Evolutionary conservation across 2,113 vertebrate genomes (phyloP), one percentile per base, ranked within the genome.

Genomic region (Gallinago paraguaiae): DNA sequence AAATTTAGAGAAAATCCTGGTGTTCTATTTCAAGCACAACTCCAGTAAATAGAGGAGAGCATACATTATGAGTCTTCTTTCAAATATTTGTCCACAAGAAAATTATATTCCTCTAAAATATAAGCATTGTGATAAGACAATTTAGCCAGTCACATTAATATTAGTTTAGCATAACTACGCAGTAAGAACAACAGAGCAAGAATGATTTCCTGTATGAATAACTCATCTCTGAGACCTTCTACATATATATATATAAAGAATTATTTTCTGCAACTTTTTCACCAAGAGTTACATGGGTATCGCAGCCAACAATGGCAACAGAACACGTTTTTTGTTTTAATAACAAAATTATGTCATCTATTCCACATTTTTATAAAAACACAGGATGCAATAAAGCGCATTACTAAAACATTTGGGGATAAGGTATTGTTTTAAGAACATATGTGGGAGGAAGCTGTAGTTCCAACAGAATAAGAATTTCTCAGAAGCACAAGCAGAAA

Each of bases 1-100:
- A 96, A 98, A 97, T 96, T 88, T 86, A 95, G 90, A 97, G 95
- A 97, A 97, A 97, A 70, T 97, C 96, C 91, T 80, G 59, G 84
- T 74, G 83, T 83, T 97, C 96, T 96, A 76, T 97, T 97, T 97
- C 95, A 88, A 92, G 86, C 57, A 84, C 53, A 84, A 57, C 51
- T 85, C 80, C 63, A 33, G 27, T 17, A 33, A 63, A 80, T 46
- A 57, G 61, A 88, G 48, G 61, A 45, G 20, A 71, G 80, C 51
- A 74, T 9, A 43, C 10, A 70, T 81, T 57, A 86, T 11, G 70
- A 83, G 74, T 72, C n/a, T 77, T 86, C 88, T 48, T 69, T 54
- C 74, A 96, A 90, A 27, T 85, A 90, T 83, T 86, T 77, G 82
- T 77, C 24, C 61, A 54, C 18, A 39, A 71, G 51, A 91, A 70